These are phyloP conservation scores for Actinopyga echinites DNA, from an alignment of 53 echinoderm and acorn worm species.

Conservation along the genomic window DNA sequence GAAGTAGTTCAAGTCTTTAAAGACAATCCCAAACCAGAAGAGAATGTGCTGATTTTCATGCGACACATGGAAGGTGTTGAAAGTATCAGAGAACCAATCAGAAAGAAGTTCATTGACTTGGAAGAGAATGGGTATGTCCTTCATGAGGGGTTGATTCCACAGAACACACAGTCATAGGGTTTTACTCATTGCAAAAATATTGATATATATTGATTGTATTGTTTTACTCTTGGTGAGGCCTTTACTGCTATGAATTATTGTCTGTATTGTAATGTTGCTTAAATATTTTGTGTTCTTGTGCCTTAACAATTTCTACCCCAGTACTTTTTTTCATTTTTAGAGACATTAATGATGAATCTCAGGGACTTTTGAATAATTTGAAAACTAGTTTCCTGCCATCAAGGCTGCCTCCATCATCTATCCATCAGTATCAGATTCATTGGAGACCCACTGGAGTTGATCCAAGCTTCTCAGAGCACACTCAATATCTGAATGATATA, in stretches of 20 bases:
- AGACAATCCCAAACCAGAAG: constrained; percentile 48
- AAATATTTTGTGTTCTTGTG: too few species aligned
- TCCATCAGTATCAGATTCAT: constrained; percentile 64
- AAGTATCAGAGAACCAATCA: constrained; percentile 25
- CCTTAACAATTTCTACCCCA: not conserved
- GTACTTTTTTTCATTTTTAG: too few species aligned
- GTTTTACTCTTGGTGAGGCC: too few species aligned
- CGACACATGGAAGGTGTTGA: constrained; percentile 69
- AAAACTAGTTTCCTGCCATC: constrained; percentile 62
- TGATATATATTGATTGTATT: too few species aligned
- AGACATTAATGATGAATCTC: constrained; percentile 43
- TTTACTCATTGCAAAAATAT: not conserved
- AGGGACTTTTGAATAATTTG: constrained; percentile 50
- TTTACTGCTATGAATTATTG: too few species aligned
- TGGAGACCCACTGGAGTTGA: constrained; percentile 75
- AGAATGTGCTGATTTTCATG: constrained; percentile 65
- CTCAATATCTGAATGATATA: constrained; percentile 19
- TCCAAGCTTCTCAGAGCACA: constrained; percentile 57
- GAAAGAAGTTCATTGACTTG: constrained; percentile 57
- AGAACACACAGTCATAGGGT: too few species aligned
- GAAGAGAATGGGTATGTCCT: constrained; percentile 63
- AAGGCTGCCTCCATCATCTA: constrained; percentile 48
- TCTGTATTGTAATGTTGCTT: too few species aligned
- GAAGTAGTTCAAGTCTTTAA: constrained; percentile 73
- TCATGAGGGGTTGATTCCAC: too few species aligned